Evolutionary conservation across 2,797 vertebrate species (phyloP).

Genomic region (Adelosebastes latens): DNA sequence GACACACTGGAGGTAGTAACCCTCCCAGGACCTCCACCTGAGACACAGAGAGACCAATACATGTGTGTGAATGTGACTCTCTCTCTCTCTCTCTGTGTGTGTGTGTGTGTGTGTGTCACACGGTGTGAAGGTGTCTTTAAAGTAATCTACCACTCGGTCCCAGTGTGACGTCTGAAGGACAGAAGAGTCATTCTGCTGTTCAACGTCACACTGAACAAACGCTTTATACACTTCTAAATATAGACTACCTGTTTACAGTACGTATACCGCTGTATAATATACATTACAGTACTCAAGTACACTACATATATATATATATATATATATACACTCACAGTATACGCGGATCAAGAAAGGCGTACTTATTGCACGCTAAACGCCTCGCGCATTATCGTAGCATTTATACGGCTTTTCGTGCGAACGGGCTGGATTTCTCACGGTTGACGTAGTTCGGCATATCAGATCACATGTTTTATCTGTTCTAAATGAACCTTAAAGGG

Average conservation of each 20-base stretch:
- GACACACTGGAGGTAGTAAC: background rate
- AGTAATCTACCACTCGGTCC: background rate
- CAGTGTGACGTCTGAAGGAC: constrained; percentile 11
- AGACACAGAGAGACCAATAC: background rate
- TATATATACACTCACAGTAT: too few relatives aligned
- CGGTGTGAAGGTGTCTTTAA: constrained; percentile 16
- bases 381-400: too few relatives aligned
- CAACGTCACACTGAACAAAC: too few relatives aligned
- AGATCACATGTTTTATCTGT: too few relatives aligned
- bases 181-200: background rate
- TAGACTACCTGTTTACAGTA: background rate
- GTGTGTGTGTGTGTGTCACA: background rate
- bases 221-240: background rate
- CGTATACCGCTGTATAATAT: background rate
- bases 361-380: too few relatives aligned
- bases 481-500: too few relatives aligned
- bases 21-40: constrained; percentile 5
- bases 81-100: background rate
- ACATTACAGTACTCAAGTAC: background rate
- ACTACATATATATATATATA: background rate
- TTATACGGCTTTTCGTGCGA: too few relatives aligned
- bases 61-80: background rate
- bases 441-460: too few relatives aligned
- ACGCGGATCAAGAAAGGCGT: too few relatives aligned
- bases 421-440: too few relatives aligned